Percentiles rank a stretch among this genome's conserved stretches.
Conservation (phyloP, 1,140 invertebrate genomes). For the Triops cancriformis region DNA sequence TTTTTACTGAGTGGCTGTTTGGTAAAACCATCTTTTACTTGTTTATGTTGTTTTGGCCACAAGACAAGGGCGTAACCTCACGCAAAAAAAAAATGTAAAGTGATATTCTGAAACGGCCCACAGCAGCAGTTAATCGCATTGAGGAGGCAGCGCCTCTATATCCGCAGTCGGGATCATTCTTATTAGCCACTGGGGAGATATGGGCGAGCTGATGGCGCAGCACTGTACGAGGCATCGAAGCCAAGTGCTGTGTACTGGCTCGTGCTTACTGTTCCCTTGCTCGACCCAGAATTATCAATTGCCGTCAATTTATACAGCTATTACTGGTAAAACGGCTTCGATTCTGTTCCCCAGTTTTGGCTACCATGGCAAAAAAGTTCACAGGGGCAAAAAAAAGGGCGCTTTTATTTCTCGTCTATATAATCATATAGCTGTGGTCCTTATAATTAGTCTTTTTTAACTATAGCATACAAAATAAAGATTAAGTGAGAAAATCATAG, state of each 20-base stretch:
- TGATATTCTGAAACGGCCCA: background rate
- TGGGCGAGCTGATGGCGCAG: background rate
- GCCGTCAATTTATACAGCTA: background rate
- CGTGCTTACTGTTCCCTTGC: background rate
- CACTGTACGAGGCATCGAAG: background rate
- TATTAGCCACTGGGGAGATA: background rate
- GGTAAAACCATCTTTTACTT: too few relatives aligned
- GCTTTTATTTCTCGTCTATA: too few relatives aligned
- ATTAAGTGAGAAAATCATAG: too few relatives aligned
- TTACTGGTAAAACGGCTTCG: background rate
- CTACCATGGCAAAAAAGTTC: background rate
- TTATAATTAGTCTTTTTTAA: too few relatives aligned
- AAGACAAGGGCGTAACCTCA: background rate
- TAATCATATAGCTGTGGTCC: too few relatives aligned
- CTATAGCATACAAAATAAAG: too few relatives aligned
- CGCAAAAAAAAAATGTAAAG: background rate
- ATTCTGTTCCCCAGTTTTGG: background rate
- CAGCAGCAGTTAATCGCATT: slow-evolving; percentile 8
- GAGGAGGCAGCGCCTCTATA: background rate
- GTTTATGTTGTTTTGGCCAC: background rate
- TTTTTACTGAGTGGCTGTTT: too few relatives aligned
- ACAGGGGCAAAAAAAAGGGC: background rate
- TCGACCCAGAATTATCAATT: background rate
- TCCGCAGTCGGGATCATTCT: slow-evolving; percentile 7
- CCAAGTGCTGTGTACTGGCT: background rate